A percentile compares a stretch with the other conserved stretches of the same genome.
These are phyloP conservation scores for Drosophila borealis DNA, from an alignment of 2,888 invertebrate genomes.

Conservation along the genomic window DNA sequence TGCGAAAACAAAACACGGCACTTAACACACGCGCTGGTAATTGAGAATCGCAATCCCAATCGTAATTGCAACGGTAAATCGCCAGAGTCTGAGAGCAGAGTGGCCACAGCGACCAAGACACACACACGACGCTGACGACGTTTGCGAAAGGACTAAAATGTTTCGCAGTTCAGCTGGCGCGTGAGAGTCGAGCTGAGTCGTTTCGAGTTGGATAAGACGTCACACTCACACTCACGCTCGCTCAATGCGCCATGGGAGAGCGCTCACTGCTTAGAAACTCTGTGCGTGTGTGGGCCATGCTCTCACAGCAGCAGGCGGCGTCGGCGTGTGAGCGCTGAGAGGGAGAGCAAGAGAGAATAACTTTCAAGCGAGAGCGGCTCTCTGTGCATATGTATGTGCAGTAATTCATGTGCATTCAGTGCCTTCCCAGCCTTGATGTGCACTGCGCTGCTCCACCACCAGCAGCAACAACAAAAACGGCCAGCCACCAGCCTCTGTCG, in stretches of 20 bases:
- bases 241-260: constrained; percentile 51
- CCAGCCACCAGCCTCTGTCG: constrained; percentile 33
- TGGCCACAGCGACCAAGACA: constrained; percentile 68
- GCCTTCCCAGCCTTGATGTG: constrained; percentile 44
- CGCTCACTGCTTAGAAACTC: constrained; percentile 64
- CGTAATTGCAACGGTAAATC: constrained; percentile 57
- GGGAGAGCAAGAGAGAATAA: constrained; percentile 35
- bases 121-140: constrained; percentile 80
- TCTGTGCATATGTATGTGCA: constrained; percentile 40
- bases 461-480: constrained; percentile 22
- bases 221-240: constrained; percentile 40
- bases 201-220: constrained; percentile 68
- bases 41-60: constrained; percentile 53
- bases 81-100: constrained; percentile 46
- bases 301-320: constrained; percentile 64
- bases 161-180: constrained; percentile 52
- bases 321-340: constrained; percentile 64
- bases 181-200: constrained; percentile 52
- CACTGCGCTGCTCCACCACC: constrained; percentile 42
- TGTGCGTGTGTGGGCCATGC: constrained; percentile 43
- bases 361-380: constrained; percentile 40
- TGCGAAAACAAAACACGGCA: constrained; percentile 56
- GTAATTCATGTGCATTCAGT: constrained; percentile 68
- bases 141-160: constrained; percentile 83
- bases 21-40: constrained; percentile 58